phyloP scores from a whole-genome alignment of 2,113 vertebrate genomes.

The Otolemur garnettii region DNA sequence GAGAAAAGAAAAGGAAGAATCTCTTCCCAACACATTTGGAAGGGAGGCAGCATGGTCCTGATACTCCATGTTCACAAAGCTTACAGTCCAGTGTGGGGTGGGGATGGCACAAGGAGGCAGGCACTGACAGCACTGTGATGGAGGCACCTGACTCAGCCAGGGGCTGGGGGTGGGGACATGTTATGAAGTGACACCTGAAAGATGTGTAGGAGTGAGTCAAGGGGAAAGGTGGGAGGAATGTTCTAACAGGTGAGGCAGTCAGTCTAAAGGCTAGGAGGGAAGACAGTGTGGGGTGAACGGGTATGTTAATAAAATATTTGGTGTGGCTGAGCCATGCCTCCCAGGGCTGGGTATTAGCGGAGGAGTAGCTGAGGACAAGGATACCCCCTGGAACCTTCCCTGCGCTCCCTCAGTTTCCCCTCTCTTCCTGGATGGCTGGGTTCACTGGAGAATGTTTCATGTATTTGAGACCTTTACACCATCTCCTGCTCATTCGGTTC shows the following conservation, averaged over 20 bases:
- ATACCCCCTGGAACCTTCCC: background rate
- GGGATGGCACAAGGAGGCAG: background rate
- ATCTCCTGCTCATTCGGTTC: background rate
- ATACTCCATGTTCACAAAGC: background rate
- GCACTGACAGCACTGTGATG: background rate
- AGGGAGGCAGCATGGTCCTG: background rate
- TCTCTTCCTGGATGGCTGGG: background rate
- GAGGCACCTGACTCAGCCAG: background rate
- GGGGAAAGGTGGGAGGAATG: background rate
- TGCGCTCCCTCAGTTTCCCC: fast-evolving
- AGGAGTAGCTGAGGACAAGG: background rate
- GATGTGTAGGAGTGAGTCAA: background rate
- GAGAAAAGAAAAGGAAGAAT: background rate
- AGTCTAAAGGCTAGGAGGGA: background rate
- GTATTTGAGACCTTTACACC: background rate
- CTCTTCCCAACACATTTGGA: background rate
- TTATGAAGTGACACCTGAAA: background rate
- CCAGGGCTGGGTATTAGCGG: fast-evolving
- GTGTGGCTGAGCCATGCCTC: background rate
- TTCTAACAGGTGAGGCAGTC: background rate
- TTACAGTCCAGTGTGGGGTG: too few relatives aligned
- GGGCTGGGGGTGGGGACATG: background rate
- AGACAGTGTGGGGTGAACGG: background rate
- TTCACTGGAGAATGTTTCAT: background rate
- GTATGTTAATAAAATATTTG: background rate